Base-by-base conservation (phyloP, 1,140 invertebrate genomes). In the Caenorhabditis inopinata region DNA sequence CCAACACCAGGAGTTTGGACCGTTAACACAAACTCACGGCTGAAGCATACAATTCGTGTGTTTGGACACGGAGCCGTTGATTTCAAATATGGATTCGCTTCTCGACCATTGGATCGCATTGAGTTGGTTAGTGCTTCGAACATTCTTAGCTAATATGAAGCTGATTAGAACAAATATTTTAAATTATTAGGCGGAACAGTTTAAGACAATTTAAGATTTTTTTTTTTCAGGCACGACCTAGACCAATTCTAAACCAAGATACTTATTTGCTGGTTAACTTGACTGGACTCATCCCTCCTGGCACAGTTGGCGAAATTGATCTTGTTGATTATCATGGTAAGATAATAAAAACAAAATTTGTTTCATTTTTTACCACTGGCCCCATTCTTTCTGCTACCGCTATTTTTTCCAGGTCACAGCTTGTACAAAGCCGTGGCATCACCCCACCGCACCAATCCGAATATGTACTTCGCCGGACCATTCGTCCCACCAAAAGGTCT, bases 51-150 rank as follows among this genome's bases (percentile, higher is more conserved):
- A 0, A 91, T 93, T 5, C 90, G 92, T 58, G 91, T 93, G 12
- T 92, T 92, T 16, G 93, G 92, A 0, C 87, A 92, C 9, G 93
- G 92, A 53, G 90, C 90, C 38, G 88, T 93, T 9, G 91, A 91
- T 38, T 93, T 93, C 86, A 89, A 90, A 7, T 91, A 92, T 80
- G 92, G 93, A n/a, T 94, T 93, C 87, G 91, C 92, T 6, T 90
- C 91, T 11, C 84, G 90, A 16, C 89, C 89, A 2, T 90, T 91
- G 0, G 85, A 83, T 48, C 77, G 79, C 11, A 83, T 88, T 81
- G 5, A 89, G 90, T 51, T 87, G 92, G 79, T 86, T 86, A 29
- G 79, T 51, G 32, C n/a, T 23, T 32, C 18, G 5, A 14, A 42
- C 38, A 42, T 42, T 14, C 14, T 42, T 42, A 42, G 38, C 14